Base-by-base conservation (phyloP, 2,113 vertebrate genomes). In the Phaethornis superciliosus region DNA sequence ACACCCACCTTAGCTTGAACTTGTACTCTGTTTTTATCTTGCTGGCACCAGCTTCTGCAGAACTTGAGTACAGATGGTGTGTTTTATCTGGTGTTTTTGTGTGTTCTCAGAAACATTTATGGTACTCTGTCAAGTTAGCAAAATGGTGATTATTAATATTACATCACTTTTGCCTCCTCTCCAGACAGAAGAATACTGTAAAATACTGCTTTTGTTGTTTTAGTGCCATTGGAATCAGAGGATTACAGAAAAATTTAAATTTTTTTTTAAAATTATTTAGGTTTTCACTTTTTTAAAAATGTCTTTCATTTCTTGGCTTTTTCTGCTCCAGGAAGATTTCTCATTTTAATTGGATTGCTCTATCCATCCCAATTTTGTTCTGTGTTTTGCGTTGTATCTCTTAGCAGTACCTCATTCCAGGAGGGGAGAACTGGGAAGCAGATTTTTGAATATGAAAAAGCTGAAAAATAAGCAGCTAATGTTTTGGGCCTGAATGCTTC, bases 1-100 rank as follows among this genome's bases (percentile, higher is more conserved):
- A 93, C 86, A 90, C 94, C 90, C 89, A 93, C 94, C 83, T 93
- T 90, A 92, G 86, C 65, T 80, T 94, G 76, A 90, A 93, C 92
- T 30, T n/a, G 70, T 63, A 60, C 86, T 94, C 72, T 3, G 32
- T 83, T 94, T 89, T 60, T 80, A 79, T 90, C 86, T 52, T 93
- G 72, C 95, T 90, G 88, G 85, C 90, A 96, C 46, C 46, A 49
- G 70, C 81, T 91, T 69, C 85, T 85, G 82, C 80, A 94, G 77
- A 86, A 83, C 80, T 94, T 55, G 82, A 62, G 78, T 86, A 92
- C 89, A 96, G 95, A 96, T 95, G 90, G 86, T 84, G 26, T 86
- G 81, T 81, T 93, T 95, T 93, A 79, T 92, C 69, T 86, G 60
- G 23, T 90, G 89, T 17, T 94, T 95, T 84, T 64, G 14, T 81